Evolutionary conservation across 53 echinoderm and acorn worm genomes (phyloP), one percentile per base, ranked within the genome.

Genomic region (Paracentrotus lividus): DNA sequence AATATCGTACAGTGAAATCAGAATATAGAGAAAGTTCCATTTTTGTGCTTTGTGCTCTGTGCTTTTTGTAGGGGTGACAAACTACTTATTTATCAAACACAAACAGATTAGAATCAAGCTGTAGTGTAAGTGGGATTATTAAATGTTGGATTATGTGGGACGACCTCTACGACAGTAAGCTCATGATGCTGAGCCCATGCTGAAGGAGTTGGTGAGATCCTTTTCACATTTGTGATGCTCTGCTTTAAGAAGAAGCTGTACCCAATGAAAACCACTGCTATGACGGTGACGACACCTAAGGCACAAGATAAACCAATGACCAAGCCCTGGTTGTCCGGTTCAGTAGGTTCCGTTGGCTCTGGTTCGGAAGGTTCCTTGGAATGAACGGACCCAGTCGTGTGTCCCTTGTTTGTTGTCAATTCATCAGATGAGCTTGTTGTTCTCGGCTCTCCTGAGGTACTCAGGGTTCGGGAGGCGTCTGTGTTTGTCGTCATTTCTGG

Each of bases 231-330:
- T 9, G 2, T 29, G n/a, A 54, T 27, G 33, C 55, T 86, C 27
- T 51, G 42, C 86, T 54, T 86, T 16, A 54, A 33, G 16, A 14
- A 33, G 53, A 54, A 54, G 18, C 53, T 33, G 55, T 54, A 55
- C 51, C 53, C 10, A 54, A 86, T 31, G 26, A 31, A 54, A 34
- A 23, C 4, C 31, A 34, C 86, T 31, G 53, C 54, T 18, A 32
- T 34, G 3, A 86, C 16, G 56, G 2, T 34, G 3, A 86, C 34
- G 32, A 13, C 55, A 33, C 51, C 55, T 21, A 86, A 6, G 18
- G 86, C 86, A 33, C 86, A 52, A 20, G 86, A 86, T 36, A 86
- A 33, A 6, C 86, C 86, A 53, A 54, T 86, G 86, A 86, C 14
- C 15, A 86, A 0, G 55, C 54, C 33, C 34, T 52, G 52, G 53